These are phyloP conservation scores for Helleia helle DNA, from an alignment of 2,888 invertebrate genomes.

Conservation along the genomic window DNA sequence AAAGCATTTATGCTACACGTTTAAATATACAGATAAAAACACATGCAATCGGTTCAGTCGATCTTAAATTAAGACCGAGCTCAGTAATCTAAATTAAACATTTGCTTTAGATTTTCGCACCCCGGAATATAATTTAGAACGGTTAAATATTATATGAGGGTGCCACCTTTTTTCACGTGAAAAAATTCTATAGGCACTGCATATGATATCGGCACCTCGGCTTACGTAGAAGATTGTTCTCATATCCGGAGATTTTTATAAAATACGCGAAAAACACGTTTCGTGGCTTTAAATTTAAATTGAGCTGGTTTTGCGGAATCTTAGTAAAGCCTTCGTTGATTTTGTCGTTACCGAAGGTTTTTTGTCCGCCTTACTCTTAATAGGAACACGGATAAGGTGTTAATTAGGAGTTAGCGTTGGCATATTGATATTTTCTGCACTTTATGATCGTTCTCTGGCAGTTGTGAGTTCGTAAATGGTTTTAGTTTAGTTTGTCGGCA, in stretches of 20 bases:
- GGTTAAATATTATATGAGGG: constrained; percentile 12
- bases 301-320: constrained; percentile 69
- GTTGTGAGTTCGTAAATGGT: too few relatives aligned
- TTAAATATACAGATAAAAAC: too few relatives aligned
- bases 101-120: constrained; percentile 10
- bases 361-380: constrained; percentile 48
- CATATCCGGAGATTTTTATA: constrained; percentile 70
- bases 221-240: constrained; percentile 60
- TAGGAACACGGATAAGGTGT: neutral
- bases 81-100: constrained; percentile 10
- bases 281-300: constrained; percentile 75
- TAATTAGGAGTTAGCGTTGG: neutral
- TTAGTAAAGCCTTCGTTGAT: constrained; percentile 63
- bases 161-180: constrained; percentile 21
- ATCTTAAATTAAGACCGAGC: neutral
- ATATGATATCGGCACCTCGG: constrained; percentile 37
- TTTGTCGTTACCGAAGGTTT: constrained; percentile 35
- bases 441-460: too few relatives aligned
- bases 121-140: constrained; percentile 6
- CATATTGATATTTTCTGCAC: too few relatives aligned
- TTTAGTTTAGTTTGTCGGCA: too few relatives aligned
- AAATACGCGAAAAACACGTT: constrained; percentile 73
- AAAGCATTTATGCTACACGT: too few relatives aligned
- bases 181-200: constrained; percentile 26
- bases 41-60: neutral